Evolutionary conservation across 1,140 invertebrate species (phyloP), one percentile per base, ranked within the genome.

Genomic region (Drosophila prosaltans): DNA sequence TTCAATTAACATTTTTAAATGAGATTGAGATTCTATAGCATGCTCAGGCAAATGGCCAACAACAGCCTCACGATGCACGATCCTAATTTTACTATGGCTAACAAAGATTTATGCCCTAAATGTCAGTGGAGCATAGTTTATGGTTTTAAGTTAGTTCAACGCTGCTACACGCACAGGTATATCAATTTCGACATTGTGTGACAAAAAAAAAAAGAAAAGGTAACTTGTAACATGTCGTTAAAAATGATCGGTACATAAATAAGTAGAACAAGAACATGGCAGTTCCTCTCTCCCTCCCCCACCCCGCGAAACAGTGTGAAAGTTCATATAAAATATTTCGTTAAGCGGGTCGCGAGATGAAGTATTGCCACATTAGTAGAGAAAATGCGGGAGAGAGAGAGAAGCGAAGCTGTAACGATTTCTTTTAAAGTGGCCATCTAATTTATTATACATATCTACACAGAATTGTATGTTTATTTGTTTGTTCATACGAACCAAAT

Each of bases 101-200:
- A 26, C 24, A 8, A 51, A 51, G 45, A 51, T 51, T 51, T 51
- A 51, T 51, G 24, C 21, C 21, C 21, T 51, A 21, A 51, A 51
- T 24, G 45, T 51, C 21, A 51, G 45, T 24, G 45, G 45, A 51
- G 45, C 45, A 51, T 51, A 26, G 36, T 41, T 60, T n/a, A 60
- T 60, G 58, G 32, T 40, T 10, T 32, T 36, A 6, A 59, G 30
- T 10, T 26, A 76, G 41, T 79, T 41, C 32, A 70, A 74, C 65
- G 67, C 66, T 60, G 67, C 66, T 60, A 68, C 78, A 81, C 78
- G 78, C 70, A 83, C 68, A 68, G 58, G 63, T 72, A 68, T 74
- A 80, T 74, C 63, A 78, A 80, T 68, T 72, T 72, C 59, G 69
- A 72, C 21, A 51, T 51, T 26, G 45, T 41, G 40, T 65, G 54